These are phyloP conservation scores for Chironomus tepperi DNA, from an alignment of 1,140 invertebrate species.

Conservation along the genomic window DNA sequence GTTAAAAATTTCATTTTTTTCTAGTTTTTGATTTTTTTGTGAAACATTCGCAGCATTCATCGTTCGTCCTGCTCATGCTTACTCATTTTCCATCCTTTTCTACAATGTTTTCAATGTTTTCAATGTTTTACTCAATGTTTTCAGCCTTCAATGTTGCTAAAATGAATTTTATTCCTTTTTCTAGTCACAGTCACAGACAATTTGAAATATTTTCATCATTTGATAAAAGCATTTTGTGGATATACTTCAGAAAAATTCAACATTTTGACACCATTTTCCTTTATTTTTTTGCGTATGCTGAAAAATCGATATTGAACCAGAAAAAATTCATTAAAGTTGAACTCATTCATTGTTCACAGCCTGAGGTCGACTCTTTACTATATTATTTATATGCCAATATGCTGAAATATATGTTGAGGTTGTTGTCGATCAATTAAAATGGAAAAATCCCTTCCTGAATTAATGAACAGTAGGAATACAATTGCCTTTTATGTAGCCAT, in stretches of 20 bases:
- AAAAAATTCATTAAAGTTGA: not conserved
- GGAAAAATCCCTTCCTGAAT: not conserved
- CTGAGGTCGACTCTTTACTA: not conserved
- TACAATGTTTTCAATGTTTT: not conserved
- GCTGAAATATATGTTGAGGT: not conserved
- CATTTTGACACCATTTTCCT: conserved; percentile 7
- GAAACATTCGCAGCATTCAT: not conserved
- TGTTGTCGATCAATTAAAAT: not conserved
- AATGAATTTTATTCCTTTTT: too few species aligned
- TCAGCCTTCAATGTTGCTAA: not conserved
- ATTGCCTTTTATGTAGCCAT: conserved; percentile 8
- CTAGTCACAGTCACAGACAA: too few species aligned
- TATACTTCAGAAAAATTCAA: too few species aligned
- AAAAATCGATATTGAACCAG: conserved; percentile 5
- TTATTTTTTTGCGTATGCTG: not conserved
- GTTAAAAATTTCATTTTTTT: not conserved
- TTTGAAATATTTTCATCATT: too few species aligned
- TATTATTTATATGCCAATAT: not conserved
- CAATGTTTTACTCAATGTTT: not conserved
- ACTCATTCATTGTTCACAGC: conserved; percentile 1
- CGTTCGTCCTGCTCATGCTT: not conserved
- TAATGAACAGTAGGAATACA: conserved; percentile 19
- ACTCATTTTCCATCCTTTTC: not conserved
- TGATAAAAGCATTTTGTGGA: too few species aligned
- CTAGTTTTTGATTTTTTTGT: not conserved